Base-by-base conservation (phyloP, 2,888 invertebrate species). In the Conops quadrifasciatus region DNA sequence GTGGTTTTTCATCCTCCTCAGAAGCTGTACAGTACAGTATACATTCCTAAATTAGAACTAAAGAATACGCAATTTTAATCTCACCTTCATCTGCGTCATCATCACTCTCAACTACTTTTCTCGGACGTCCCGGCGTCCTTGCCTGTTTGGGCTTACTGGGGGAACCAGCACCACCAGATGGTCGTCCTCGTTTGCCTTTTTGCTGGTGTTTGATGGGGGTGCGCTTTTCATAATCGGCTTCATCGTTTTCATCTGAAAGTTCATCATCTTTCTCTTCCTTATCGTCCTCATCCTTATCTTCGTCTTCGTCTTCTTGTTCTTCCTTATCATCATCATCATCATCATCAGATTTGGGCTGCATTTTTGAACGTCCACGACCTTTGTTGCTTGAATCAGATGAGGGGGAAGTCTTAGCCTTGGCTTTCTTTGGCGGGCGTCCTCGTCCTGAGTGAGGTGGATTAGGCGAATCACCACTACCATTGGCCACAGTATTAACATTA, bases 71-170 rank as follows among this genome's bases (percentile, higher is more conserved):
- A 21, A 21, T 53, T 36, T 1, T 9, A 30, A n/a, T 63, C 74
- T 75, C 71, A 77, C 76, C 72, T 58, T 76, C 76, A 75, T 81
- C 77, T 30, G 75, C 76, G 1, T 78, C 79, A 15, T 76, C 77
- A 16, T 80, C 81, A 58, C 81, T 82, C 13, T 74, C 68, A 30
- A 75, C 77, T 30, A 75, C 75, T 73, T 80, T 80, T 19, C 67
- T 72, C 11, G 80, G 81, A 24, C 80, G 73, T 3, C 80, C 80
- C n/a, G 76, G 49, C 1, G 73, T 24, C 43, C 73, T 75, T 28
- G 69, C 65, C 66, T 72, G 66, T 49, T 75, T 75, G 21, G 60
- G 28, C 19, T 53, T 70, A 5, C 62, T 71, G 24, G 63, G 70
- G 15, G 71, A 67, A 36, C 73, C 73, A n/a, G 62, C 30, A 15